Percentiles rank a stretch among this genome's conserved stretches.
Conservation (phyloP, 2,113 vertebrate species). For the Rhabdomys dilectus region DNA sequence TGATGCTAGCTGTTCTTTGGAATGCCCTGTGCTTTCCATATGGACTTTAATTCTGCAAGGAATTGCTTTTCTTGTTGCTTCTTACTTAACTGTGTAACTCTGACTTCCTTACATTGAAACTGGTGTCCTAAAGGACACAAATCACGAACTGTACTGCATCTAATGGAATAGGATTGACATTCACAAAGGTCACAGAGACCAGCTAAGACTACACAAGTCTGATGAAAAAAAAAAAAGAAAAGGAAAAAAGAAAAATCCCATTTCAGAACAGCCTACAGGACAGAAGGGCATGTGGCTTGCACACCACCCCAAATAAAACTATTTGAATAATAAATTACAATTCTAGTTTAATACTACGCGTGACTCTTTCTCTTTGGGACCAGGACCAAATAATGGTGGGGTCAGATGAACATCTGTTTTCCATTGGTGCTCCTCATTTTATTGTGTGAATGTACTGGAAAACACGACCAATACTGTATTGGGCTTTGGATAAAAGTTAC, state of each 20-base stretch:
- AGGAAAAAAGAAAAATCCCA: background rate
- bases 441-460: background rate
- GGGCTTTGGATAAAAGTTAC: conserved; percentile 45
- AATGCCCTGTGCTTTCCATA: background rate
- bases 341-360: background rate
- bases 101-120: background rate
- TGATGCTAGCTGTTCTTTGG: background rate
- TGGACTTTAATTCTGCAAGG: background rate
- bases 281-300: background rate
- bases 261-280: background rate
- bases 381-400: conserved; percentile 32
- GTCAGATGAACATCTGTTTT: conserved; percentile 52
- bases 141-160: background rate
- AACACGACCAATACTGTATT: background rate
- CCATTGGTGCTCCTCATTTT: conserved; percentile 10
- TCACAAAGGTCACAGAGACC: background rate
- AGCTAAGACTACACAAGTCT: background rate
- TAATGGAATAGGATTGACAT: background rate
- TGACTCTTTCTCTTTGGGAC: conserved; percentile 49
- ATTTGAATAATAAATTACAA: conserved; percentile 5
- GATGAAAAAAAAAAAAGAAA: background rate
- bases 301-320: conserved; percentile 8
- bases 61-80: background rate
- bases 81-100: background rate
- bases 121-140: background rate